Base-by-base conservation (phyloP, 2,888 invertebrate genomes). In the Drosophila melanocephala region DNA sequence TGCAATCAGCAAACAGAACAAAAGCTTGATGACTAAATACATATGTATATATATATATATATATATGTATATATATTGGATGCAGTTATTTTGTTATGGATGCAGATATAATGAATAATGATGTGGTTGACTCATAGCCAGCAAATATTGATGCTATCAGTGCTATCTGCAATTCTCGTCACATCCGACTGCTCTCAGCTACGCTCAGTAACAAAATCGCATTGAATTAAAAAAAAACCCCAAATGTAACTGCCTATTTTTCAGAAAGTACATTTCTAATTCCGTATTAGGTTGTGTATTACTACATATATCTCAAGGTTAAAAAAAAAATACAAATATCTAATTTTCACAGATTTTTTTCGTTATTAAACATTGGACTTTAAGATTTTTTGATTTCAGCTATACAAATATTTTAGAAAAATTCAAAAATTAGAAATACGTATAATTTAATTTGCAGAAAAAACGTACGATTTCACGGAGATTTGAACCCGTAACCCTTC, bases 1-100 rank as follows among this genome's bases (percentile, higher is more conserved):
- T 92, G 75, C 1, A 79, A 76, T 50, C 44, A 62, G 39, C 59
- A 59, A n/a, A 12, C 47, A 32, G 0, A 44, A 28, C 14, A 16
- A 12, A 30, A 35, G 22, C 12, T 5, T 9, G 35, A 30, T 39
- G 28, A 58, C 30, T 14, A n/a, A 28, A 9, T 33, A 1, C 4
- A 7, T 14, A 26, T 9, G 30, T n/a, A 19, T 28, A 9, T 4
- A 16, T 16, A 35, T 16, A 37, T 16, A 16, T n/a, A 16, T 47
- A 42, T 33, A 33, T 12, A 10, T 33, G 5, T 30, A 10, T 10
- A 33, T 32, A 10, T 10, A 32, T 14, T 16, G 5, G 5, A 22
- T 53, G 42, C 7, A 51, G 4, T 14, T 22, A 14, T 39, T 16
- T 22, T 50, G 19, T 47, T 47, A 7, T 4, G 14, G 0, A 6